phyloP scores from a whole-genome alignment of 30 jellyfish, hydroid and myxozoan species.

The Pelagia noctiluca region DNA sequence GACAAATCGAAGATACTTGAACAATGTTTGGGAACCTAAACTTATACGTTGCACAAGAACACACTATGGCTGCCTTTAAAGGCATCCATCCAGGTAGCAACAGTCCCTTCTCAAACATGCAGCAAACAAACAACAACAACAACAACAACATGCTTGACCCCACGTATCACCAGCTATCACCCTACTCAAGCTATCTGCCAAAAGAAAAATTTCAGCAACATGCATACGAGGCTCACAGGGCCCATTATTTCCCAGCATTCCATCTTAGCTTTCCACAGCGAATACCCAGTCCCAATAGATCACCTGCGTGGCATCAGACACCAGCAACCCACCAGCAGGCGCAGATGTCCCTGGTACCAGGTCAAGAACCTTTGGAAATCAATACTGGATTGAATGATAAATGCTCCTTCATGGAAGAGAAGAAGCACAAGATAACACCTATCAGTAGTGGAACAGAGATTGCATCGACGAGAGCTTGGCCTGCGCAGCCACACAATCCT shows the following conservation, averaged over 20 bases:
- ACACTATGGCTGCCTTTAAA: slow-evolving; percentile 73
- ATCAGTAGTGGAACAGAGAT: slow-evolving; percentile 22
- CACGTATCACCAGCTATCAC: slow-evolving; percentile 58
- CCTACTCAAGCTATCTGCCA: slow-evolving; percentile 44
- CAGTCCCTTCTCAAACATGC: slow-evolving; percentile 33
- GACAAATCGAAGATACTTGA: no score
- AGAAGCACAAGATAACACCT: slow-evolving; percentile 35
- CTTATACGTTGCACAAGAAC: slow-evolving; percentile 68
- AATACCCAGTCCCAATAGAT: slow-evolving; percentile 67
- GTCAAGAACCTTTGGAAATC: slow-evolving; percentile 51
- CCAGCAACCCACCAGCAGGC: slow-evolving; percentile 73
- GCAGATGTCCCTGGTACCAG: slow-evolving; percentile 56
- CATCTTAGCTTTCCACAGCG: slow-evolving; percentile 68
- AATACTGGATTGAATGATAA: slow-evolving; percentile 36
- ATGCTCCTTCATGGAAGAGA: slow-evolving; percentile 58
- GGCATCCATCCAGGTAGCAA: slow-evolving; percentile 53
- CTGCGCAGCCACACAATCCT: slow-evolving; percentile 47
- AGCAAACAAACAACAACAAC: slow-evolving; percentile 40
- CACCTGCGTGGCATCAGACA: slow-evolving; percentile 71
- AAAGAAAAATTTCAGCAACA: slow-evolving; percentile 39
- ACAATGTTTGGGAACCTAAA: slow-evolving; percentile 62
- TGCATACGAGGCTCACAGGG: slow-evolving; percentile 56
- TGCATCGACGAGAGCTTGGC: slow-evolving; percentile 31
- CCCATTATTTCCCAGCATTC: slow-evolving; percentile 64
- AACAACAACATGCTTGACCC: slow-evolving; percentile 56